These are phyloP conservation scores for Parnassius orleans DNA, from an alignment of 2,888 invertebrate species.

Conservation along the genomic window DNA sequence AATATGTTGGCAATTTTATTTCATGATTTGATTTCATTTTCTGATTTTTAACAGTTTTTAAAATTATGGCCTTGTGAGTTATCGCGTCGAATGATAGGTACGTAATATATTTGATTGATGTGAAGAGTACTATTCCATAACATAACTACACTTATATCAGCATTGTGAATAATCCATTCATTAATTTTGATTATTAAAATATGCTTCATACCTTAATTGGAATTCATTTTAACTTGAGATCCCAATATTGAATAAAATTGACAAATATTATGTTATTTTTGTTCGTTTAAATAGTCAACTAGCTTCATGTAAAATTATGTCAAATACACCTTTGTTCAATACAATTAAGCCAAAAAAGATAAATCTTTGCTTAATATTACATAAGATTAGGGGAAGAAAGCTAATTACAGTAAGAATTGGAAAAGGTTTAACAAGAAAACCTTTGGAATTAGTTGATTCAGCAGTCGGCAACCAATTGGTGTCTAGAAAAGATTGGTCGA, in stretches of 20 bases:
- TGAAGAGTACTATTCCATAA: too few relatives aligned
- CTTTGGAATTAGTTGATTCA: conserved; percentile 59
- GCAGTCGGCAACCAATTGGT: conserved; percentile 77
- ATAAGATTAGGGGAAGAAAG: conserved; percentile 50
- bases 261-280: background rate
- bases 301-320: conserved; percentile 1
- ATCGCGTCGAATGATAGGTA: too few relatives aligned
- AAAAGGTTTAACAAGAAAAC: conserved; percentile 48
- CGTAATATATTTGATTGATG: too few relatives aligned
- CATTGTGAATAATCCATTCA: too few relatives aligned
- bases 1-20: too few relatives aligned
- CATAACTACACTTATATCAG: too few relatives aligned
- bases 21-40: too few relatives aligned
- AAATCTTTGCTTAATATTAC: background rate
- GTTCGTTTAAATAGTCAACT: conserved; percentile 15
- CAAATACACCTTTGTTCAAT: background rate
- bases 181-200: too few relatives aligned
- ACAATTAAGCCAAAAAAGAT: background rate
- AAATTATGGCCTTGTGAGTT: too few relatives aligned
- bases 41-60: too few relatives aligned
- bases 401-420: conserved; percentile 48
- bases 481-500: conserved; percentile 76
- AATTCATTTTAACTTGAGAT: background rate
- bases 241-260: conserved; percentile 6
- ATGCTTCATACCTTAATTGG: too few relatives aligned